Percentiles rank a stretch among this genome's conserved stretches.
phyloP scores from a whole-genome alignment of 2,888 invertebrate genomes.

The Pseudococcus viburni region DNA sequence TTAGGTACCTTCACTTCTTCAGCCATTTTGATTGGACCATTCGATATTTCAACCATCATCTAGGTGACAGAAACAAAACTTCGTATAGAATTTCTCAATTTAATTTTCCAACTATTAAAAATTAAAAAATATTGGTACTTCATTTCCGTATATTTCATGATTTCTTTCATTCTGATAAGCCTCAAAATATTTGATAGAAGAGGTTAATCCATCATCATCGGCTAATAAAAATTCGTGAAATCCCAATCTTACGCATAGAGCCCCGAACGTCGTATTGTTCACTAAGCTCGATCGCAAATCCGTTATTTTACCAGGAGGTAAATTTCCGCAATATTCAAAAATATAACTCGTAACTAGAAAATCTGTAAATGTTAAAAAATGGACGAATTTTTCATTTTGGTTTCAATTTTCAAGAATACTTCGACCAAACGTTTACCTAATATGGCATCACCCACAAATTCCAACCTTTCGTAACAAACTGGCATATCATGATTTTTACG shows the following conservation, averaged over 20 bases:
- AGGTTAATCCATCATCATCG: conserved; percentile 73
- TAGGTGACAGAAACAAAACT: conserved; percentile 59
- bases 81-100: neutral
- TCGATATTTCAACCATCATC: conserved; percentile 78
- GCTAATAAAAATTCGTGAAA: conserved; percentile 79
- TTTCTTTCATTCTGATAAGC: conserved; percentile 77
- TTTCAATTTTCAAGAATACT: too few relatives aligned
- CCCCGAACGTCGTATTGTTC: conserved; percentile 95
- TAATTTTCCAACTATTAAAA: neutral
- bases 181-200: conserved; percentile 77
- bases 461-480: conserved; percentile 90
- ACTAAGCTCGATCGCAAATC: conserved; percentile 95
- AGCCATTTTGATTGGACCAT: conserved; percentile 76
- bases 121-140: conserved; percentile 72
- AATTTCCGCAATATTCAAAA: conserved; percentile 80
- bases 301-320: conserved; percentile 89
- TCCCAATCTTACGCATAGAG: conserved; percentile 86
- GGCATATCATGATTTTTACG: conserved; percentile 84
- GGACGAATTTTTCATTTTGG: too few relatives aligned
- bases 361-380: conserved; percentile 73
- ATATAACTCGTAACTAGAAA: conserved; percentile 91
- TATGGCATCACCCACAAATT: conserved; percentile 93
- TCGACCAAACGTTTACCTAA: conserved; percentile 73
- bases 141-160: conserved; percentile 76
- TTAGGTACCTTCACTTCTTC: conserved; percentile 92